Conservation (phyloP, 2,113 vertebrate genomes). For the Albula goreensis region DNA sequence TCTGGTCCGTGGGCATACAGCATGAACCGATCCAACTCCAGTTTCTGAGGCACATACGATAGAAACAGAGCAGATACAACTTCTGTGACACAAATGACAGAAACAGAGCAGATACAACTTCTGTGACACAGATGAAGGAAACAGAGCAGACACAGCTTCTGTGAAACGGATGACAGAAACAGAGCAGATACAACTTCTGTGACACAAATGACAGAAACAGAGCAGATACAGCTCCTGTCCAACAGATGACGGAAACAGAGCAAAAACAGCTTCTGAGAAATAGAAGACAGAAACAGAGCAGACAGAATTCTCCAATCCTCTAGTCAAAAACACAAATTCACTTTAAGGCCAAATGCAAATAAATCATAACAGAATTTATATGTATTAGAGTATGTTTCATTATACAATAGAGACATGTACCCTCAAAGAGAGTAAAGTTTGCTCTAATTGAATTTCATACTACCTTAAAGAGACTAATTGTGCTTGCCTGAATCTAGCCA, state of each 20-base stretch:
- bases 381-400: no score
- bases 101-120: not conserved
- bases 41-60: constrained; percentile 73
- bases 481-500: no score
- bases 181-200: constrained; percentile 14
- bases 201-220: constrained; percentile 18
- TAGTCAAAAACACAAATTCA: no score
- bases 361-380: no score
- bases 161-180: constrained; percentile 31
- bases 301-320: no score
- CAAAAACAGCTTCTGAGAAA: constrained; percentile 27
- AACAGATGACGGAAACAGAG: constrained; percentile 6
- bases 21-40: constrained; percentile 98
- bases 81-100: constrained; percentile 27
- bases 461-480: no score
- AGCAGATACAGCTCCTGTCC: constrained; percentile 78
- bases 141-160: constrained; percentile 76
- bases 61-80: not conserved
- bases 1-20: constrained; percentile 97
- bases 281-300: not conserved
- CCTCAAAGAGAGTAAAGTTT: no score
- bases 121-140: no score
- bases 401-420: no score
- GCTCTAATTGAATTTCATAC: no score
- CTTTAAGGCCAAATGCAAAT: no score